Percentiles rank a stretch among this genome's conserved stretches.
Evolutionary conservation across 2,113 vertebrate species (phyloP).

Genomic region (Argyrosomus japonicus): DNA sequence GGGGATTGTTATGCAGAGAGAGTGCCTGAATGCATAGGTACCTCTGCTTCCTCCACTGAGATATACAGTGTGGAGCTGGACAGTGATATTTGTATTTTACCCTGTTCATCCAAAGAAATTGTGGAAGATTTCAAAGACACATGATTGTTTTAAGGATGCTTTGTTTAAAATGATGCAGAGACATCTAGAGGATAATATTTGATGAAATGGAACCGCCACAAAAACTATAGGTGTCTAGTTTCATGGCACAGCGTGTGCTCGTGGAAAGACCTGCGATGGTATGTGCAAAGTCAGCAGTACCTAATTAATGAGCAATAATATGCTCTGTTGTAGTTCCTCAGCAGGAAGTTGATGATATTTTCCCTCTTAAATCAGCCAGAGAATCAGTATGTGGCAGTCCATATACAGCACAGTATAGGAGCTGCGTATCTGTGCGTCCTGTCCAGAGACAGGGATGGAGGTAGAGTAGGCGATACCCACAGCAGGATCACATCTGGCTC

Average conservation of each 20-base stretch:
- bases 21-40: not conserved
- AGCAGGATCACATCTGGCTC: not conserved
- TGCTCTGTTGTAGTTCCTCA: no score
- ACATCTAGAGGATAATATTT: no score
- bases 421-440: not conserved
- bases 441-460: not conserved
- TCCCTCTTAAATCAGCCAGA: not conserved
- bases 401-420: not conserved
- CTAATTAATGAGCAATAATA: not conserved
- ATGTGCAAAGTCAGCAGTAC: not conserved
- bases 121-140: no score
- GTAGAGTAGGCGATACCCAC: not conserved
- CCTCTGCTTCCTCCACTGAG: not conserved
- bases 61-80: slow-evolving; percentile 1
- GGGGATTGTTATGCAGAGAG: not conserved
- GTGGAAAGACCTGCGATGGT: not conserved
- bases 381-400: not conserved
- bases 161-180: no score
- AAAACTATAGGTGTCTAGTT: not conserved
- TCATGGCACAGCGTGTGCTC: not conserved
- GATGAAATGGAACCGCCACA: no score
- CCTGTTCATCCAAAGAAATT: not conserved
- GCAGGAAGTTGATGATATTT: no score
- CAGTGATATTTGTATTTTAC: no score
- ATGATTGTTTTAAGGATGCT: no score